Evolutionary conservation across 2,888 invertebrate species (phyloP).

Genomic region (Autographa pulchrina): DNA sequence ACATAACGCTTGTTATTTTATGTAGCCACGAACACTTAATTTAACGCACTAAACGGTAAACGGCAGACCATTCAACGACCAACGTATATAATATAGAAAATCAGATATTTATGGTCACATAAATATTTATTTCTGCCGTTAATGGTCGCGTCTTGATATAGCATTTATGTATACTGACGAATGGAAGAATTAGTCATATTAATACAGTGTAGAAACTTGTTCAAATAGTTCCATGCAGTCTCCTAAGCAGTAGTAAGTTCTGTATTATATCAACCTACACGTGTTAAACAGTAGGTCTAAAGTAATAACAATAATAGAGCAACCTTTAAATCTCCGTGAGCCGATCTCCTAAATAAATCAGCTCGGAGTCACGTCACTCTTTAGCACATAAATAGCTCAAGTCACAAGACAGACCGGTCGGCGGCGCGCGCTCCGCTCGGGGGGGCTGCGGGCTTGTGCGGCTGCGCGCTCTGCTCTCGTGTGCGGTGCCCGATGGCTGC

Average conservation of each 20-base stretch:
- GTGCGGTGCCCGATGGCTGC: slow-evolving; percentile 70
- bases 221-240: not conserved
- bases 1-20: slow-evolving; percentile 15
- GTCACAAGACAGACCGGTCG: slow-evolving; percentile 87
- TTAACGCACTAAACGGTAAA: slow-evolving; percentile 45
- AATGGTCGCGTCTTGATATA: not conserved
- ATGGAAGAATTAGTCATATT: not conserved
- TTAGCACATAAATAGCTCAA: slow-evolving; percentile 78
- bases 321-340: slow-evolving; percentile 68
- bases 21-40: slow-evolving; percentile 16
- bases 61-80: slow-evolving; percentile 12
- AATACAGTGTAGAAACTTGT: not conserved
- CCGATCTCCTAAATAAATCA: slow-evolving; percentile 76
- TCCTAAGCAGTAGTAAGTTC: not conserved
- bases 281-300: slow-evolving; percentile 23
- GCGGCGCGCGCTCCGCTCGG: slow-evolving; percentile 61
- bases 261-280: not conserved
- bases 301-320: slow-evolving; percentile 61
- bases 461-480: slow-evolving; percentile 52
- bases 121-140: not conserved
- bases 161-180: not conserved
- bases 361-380: slow-evolving; percentile 70
- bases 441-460: slow-evolving; percentile 56
- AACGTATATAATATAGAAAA: not conserved
- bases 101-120: slow-evolving; percentile 1